These are phyloP conservation scores for Magallana ariakensis DNA, from an alignment of 1,140 invertebrate genomes.

Conservation along the genomic window DNA sequence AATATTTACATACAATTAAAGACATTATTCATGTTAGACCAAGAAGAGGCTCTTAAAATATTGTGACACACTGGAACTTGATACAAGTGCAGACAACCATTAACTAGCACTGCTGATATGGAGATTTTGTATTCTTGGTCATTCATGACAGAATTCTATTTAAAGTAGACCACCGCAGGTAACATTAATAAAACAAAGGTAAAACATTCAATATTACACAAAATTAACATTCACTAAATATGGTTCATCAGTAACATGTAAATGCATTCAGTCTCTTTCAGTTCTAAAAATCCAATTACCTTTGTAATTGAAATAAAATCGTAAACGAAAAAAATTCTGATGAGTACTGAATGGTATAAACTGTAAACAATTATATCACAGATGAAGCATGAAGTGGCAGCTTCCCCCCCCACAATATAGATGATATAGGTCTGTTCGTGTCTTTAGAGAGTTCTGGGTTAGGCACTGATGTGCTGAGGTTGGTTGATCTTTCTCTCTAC, in stretches of 20 bases:
- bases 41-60: slow-evolving; percentile 7
- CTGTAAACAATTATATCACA: slow-evolving; percentile 11
- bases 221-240: not conserved
- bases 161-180: not conserved
- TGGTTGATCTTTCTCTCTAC: slow-evolving; percentile 75
- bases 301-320: not conserved
- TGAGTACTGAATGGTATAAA: slow-evolving; percentile 4
- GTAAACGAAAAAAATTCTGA: not conserved
- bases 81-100: not conserved
- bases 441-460: not conserved
- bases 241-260: not conserved
- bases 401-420: too few species aligned
- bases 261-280: slow-evolving; percentile 11
- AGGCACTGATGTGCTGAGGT: slow-evolving; percentile 70
- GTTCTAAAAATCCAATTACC: not conserved
- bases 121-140: not conserved
- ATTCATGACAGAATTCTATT: not conserved
- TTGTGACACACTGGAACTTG: slow-evolving; percentile 15
- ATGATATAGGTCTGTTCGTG: too few species aligned
- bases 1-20: slow-evolving; percentile 23
- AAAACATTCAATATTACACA: not conserved
- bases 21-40: slow-evolving; percentile 11
- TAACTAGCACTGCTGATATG: slow-evolving; percentile 12
- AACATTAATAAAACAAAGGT: not conserved
- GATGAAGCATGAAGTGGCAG: slow-evolving; percentile 3